These are phyloP conservation scores for Melanargia galathea DNA, from an alignment of 2,888 invertebrate species.

Conservation along the genomic window DNA sequence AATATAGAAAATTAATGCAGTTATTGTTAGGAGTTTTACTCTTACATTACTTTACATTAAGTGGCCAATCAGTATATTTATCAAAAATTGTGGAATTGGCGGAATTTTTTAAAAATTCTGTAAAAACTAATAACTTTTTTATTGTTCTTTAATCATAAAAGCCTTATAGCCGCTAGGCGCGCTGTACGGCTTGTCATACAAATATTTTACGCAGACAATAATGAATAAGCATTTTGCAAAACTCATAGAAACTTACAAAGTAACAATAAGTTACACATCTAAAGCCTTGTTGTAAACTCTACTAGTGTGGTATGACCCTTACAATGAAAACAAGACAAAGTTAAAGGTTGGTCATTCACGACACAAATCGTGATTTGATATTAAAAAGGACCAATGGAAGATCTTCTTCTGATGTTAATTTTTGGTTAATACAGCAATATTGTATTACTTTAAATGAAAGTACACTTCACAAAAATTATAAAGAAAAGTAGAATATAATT, in stretches of 20 bases:
- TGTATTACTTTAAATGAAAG: too few species aligned
- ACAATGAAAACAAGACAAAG: constrained; percentile 1
- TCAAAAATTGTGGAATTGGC: too few species aligned
- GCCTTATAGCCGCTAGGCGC: too few species aligned
- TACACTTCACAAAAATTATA: not conserved
- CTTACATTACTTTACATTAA: too few species aligned
- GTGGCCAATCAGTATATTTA: too few species aligned
- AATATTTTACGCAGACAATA: not conserved
- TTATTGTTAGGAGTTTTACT: too few species aligned
- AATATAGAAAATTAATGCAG: not conserved
- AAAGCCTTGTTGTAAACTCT: constrained; percentile 57
- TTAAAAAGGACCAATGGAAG: not conserved
- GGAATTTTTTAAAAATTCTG: too few species aligned
- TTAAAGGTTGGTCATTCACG: not conserved
- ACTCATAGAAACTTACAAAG: constrained; percentile 41
- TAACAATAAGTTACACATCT: constrained; percentile 68
- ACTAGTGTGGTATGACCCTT: constrained; percentile 6
- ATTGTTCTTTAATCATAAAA: too few species aligned
- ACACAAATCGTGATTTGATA: too few species aligned
- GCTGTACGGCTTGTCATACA: not conserved
- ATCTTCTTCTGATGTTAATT: not conserved
- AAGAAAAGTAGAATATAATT: not conserved
- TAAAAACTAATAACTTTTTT: too few species aligned
- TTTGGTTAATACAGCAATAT: not conserved
- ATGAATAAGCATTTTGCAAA: not conserved